phyloP scores from a whole-genome alignment of 1,140 invertebrate species.

The Trissolcus basalis region DNA sequence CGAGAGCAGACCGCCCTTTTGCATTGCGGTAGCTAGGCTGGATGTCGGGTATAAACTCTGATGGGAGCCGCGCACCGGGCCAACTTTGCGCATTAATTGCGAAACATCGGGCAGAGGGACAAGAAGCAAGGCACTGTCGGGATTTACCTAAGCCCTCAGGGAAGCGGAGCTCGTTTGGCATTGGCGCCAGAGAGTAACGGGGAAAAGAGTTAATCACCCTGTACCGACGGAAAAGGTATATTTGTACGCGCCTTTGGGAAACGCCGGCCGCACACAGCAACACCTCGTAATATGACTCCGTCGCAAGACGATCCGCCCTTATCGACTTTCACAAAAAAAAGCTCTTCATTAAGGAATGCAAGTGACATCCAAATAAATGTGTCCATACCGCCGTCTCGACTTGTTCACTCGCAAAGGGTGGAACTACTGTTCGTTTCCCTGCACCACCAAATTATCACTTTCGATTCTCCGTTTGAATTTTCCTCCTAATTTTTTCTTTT shows the following conservation, averaged over 20 bases:
- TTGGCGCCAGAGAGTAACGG: constrained; percentile 31
- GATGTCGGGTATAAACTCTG: constrained; percentile 44
- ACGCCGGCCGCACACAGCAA: constrained; percentile 22
- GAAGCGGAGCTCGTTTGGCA: constrained; percentile 51
- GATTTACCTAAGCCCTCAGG: constrained; percentile 60
- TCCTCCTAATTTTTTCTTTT: not conserved
- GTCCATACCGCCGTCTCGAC: constrained; percentile 17
- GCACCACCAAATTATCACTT: not conserved
- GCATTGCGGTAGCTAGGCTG: constrained; percentile 41
- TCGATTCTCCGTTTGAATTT: not conserved
- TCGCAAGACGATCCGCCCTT: constrained; percentile 42
- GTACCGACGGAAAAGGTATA: constrained; percentile 51
- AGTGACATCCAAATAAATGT: constrained; percentile 51
- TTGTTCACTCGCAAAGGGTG: constrained; percentile 12
- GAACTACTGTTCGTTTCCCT: constrained; percentile 3
- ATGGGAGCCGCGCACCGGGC: constrained; percentile 44
- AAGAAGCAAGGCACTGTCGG: constrained; percentile 54
- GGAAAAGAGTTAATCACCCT: constrained; percentile 62
- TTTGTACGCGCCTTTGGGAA: constrained; percentile 47
- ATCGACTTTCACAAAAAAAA: constrained; percentile 45
- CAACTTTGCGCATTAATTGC: constrained; percentile 64
- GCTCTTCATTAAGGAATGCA: constrained; percentile 39
- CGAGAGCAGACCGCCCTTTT: constrained; percentile 32
- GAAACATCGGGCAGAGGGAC: constrained; percentile 57
- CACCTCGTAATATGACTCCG: constrained; percentile 44